These are phyloP conservation scores for Rhopalosiphum padi DNA, from an alignment of 1,140 invertebrate genomes.

Conservation along the genomic window DNA sequence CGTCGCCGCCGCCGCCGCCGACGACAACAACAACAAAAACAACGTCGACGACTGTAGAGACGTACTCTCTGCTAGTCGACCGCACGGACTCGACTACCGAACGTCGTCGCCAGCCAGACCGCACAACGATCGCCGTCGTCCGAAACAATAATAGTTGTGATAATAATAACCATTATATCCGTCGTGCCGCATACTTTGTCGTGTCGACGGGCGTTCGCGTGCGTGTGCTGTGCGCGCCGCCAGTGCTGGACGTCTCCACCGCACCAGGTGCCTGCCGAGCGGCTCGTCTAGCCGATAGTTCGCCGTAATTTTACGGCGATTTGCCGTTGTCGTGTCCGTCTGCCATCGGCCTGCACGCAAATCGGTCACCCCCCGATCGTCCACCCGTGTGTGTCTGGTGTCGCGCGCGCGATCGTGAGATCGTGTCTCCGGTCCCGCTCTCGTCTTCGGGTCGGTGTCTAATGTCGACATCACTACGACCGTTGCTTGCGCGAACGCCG, in stretches of 20 bases:
- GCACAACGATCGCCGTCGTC: no score
- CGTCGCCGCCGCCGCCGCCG: background rate
- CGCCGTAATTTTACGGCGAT: no score
- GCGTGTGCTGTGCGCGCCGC: background rate
- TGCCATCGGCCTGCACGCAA: no score
- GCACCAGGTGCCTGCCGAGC: background rate
- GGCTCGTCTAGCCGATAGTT: background rate
- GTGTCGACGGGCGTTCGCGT: background rate
- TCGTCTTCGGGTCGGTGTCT: constrained; percentile 1
- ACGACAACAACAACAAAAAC: background rate
- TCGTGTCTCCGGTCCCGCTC: background rate
- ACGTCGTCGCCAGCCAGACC: no score
- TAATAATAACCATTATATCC: no score
- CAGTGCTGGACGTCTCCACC: background rate
- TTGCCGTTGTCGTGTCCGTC: no score
- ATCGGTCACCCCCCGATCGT: background rate
- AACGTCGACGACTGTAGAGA: background rate
- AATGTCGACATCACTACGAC: background rate
- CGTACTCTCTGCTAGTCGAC: no score
- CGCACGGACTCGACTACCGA: background rate
- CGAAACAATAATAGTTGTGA: no score
- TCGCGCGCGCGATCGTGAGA: background rate
- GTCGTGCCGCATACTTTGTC: no score
- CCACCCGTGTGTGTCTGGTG: background rate
- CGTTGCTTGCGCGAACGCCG: background rate